Evolutionary conservation across 2,888 invertebrate genomes (phyloP), one percentile per base, ranked within the genome.

Genomic region (Myopa tessellatipennis): DNA sequence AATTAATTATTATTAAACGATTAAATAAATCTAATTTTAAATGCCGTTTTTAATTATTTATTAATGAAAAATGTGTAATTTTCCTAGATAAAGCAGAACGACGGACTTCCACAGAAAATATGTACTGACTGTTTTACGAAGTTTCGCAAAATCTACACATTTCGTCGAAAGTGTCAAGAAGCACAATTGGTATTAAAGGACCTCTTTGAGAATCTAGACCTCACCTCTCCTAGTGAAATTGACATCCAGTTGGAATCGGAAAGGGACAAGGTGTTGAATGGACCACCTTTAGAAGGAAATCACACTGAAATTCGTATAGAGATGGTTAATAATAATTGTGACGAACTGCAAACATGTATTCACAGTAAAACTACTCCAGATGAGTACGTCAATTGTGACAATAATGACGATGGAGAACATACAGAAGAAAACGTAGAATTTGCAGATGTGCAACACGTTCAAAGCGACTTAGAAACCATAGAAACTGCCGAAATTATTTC

Each of bases 131-230:
- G 87, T 76, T 87, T 87, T 80, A 84, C 85, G 7, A 87, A 87
- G 79, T 87, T 87, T 74, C 87, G 85, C 79, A 84, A 85, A 0
- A 82, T 87, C 52, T 83, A 83, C 58, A 83, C 83, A 5, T 87
- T 87, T 82, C 87, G 87, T 4, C 67, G 83, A 18, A 82, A 84
- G 74, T 87, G 87, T 74, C 83, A 85, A 78, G 85, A 86, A 67
- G 87, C 87, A 26, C 87, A 87, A 80, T n/a, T 84, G 16, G 84
- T 84, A 79, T 76, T 87, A 67, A 84, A 82, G 10, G 85, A 86
- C 79, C 85, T 87, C 58, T 87, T 86, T 79, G 87, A 87, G 79
- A 87, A 86, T 83, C 87, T 87, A 80, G 87, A 87, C 82, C 14
- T 52, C 52, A 52, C 10, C 52, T 84, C 83, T 38, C 84, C 82